Conservation (phyloP, 2,113 vertebrate species). For the Ranitomeya imitator region DNA sequence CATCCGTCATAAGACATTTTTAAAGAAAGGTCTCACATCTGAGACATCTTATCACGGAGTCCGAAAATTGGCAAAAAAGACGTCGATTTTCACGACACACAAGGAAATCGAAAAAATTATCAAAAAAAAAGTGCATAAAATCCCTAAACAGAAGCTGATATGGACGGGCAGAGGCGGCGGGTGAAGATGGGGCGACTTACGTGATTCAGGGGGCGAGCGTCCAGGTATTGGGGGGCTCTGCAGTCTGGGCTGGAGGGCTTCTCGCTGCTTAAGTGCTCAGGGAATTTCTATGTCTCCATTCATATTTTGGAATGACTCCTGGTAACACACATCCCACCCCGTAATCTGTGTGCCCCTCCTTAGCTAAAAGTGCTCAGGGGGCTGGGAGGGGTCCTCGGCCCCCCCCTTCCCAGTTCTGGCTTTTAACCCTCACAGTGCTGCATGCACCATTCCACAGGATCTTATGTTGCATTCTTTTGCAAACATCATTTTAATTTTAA, state of each 20-base stretch:
- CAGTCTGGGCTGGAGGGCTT: neutral
- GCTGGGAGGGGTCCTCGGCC: conserved; percentile 32
- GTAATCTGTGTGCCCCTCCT: conserved; percentile 33
- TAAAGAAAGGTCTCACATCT: neutral
- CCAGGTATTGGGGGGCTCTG: too few species aligned
- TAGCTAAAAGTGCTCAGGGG: neutral
- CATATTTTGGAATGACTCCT: conserved; percentile 33
- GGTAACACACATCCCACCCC: neutral
- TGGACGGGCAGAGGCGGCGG: neutral
- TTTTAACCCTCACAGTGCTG: neutral
- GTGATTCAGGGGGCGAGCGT: neutral
- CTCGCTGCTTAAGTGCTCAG: neutral
- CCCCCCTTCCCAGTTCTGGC: neutral
- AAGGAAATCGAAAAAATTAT: too few species aligned
- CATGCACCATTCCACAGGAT: too few species aligned
- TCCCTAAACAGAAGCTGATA: too few species aligned
- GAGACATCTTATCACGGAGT: neutral
- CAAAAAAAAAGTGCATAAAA: too few species aligned
- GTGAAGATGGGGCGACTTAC: conserved; percentile 4
- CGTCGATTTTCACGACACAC: neutral
- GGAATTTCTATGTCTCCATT: conserved; percentile 11
- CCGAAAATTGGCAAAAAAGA: neutral
- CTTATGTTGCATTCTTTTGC: too few species aligned
- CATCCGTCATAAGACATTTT: neutral
- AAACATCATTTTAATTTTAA: too few species aligned